Base-by-base conservation (phyloP, 2,113 vertebrate genomes). In the Leptodactylus fuscus region DNA sequence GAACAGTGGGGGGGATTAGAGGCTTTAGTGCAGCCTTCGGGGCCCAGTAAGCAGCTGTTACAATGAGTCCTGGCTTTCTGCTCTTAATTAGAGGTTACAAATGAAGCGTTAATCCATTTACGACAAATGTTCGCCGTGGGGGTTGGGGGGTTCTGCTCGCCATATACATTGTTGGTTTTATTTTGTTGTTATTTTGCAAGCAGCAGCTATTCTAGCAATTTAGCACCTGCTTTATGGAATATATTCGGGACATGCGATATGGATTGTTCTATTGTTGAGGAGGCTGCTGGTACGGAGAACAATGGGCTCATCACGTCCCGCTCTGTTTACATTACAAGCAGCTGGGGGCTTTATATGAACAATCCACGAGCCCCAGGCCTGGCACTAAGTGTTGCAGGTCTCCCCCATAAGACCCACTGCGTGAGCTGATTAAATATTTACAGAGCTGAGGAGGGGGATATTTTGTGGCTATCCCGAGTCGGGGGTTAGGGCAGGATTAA, bases 161-260 rank as follows among this genome's bases (percentile, higher is more conserved):
- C 84, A 84, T 88, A 88, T 88, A 88, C 78, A 87, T 88, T 88
- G 89, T 87, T 79, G 65, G 3, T 32, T 32, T 32, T n/a, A n/a
- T n/a, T n/a, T n/a, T n/a, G 16, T 11, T 22, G 29, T 38, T 69
- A 9, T 69, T 69, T 85, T 86, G 12, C 15, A 18, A 20, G 60
- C 48, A 18, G 27, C 65, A 49, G 73, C 71, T 22, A 67, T 80
- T 86, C 83, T 60, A 73, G 24, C 74, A 88, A 85, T 85, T 89
- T 86, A 83, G 86, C 91, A 91, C 91, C 90, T 91, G 90, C 88
- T 90, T 88, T 84, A 81, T 78, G 89, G 87, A 38, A 18, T 73
- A 48, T 48, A 49, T 48, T 29, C 53, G 90, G 90, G 88, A 88
- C 89, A 88, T 87, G 81, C 85, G 65, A 69, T 69, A 69, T 69